Evolutionary conservation across 2,797 vertebrate genomes (phyloP), one percentile per base, ranked within the genome.

Genomic region (Bucorvus abyssinicus): DNA sequence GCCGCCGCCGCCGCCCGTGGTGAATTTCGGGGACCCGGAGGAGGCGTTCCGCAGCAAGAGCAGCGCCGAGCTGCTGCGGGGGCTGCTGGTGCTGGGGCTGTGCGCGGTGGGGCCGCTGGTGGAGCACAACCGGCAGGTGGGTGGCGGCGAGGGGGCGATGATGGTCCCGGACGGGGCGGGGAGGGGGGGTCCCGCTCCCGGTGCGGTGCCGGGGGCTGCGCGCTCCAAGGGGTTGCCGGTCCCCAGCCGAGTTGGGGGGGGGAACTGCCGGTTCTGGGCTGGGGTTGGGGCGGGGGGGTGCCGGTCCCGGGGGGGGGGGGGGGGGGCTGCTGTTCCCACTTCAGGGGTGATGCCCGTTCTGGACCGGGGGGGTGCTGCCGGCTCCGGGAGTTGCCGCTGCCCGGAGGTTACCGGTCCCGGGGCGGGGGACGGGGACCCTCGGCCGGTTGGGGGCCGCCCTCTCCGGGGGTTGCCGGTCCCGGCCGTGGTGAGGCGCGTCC

Each of bases 11-110:
- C 64, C 57, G 32, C 94, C 98, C 6, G 40, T 93, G 15, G 40
- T 93, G 15, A 98, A 99, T 89, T 99, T 99, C 94, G 94, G 97
- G 47, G 98, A 99, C 97, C 95, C 98, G 0, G 89, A 88, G 26
- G 99, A 99, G 88, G 99, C 99, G 5, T 99, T 99, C 96, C 98
- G 96, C 74, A 99, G 99, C 94, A 99, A 99, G 84, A 95, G 90
- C n/a, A 99, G 97, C 68, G 89, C 98, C 10, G 98, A 99, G 83
- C 98, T 99, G 93, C 97, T 98, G 24, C 97, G 99, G 22, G 98
- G 98, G 64, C 85, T 99, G 79, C 45, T 99, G 94, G 99, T 99
- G 74, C 98, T 99, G 93, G 98, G 98, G 74, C 98, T 99, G 5
- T 99, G 99, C 64, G 96, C 98, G 0, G 56, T 98, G 36, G 98